Percentiles rank a stretch among this genome's conserved stretches.
Conservation (phyloP, 2,888 invertebrate species). For the Meganola albula region DNA sequence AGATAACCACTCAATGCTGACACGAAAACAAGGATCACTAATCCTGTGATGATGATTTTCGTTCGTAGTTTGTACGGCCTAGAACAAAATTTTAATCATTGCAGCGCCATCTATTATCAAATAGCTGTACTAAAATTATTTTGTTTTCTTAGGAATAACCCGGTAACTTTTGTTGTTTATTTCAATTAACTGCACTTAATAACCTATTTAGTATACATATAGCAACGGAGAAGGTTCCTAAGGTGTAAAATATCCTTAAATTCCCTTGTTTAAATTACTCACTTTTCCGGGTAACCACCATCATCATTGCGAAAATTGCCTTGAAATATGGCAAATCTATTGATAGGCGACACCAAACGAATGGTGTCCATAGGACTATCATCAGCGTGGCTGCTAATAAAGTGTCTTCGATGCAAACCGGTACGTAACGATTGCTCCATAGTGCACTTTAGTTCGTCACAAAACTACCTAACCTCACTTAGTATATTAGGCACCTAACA, state of each 20-base stretch:
- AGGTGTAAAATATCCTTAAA: too few species aligned
- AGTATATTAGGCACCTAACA: too few species aligned
- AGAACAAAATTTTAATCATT: constrained; percentile 33
- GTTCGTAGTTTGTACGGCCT: constrained; percentile 53
- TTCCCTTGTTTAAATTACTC: too few species aligned
- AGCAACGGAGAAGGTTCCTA: too few species aligned
- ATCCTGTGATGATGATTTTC: constrained; percentile 43
- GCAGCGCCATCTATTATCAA: constrained; percentile 33
- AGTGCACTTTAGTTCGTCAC: too few species aligned
- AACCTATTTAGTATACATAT: too few species aligned
- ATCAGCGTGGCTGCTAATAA: constrained; percentile 53
- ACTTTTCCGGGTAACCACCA: constrained; percentile 53
- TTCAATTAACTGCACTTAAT: too few species aligned
- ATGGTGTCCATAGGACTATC: constrained; percentile 59
- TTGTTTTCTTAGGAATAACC: too few species aligned
- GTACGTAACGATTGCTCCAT: constrained; percentile 45
- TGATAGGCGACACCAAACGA: constrained; percentile 59
- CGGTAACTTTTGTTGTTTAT: too few species aligned
- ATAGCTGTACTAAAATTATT: constrained; percentile 15
- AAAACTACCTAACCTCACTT: constrained; percentile 51
- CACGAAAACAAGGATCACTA: constrained; percentile 45
- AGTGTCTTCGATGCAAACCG: constrained; percentile 54
- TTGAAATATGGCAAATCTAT: constrained; percentile 58
- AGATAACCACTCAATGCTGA: constrained; percentile 55
- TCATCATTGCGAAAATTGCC: constrained; percentile 49